These are phyloP conservation scores for Gorsachius goisagi DNA, from an alignment of 2,113 vertebrate species.

Conservation along the genomic window DNA sequence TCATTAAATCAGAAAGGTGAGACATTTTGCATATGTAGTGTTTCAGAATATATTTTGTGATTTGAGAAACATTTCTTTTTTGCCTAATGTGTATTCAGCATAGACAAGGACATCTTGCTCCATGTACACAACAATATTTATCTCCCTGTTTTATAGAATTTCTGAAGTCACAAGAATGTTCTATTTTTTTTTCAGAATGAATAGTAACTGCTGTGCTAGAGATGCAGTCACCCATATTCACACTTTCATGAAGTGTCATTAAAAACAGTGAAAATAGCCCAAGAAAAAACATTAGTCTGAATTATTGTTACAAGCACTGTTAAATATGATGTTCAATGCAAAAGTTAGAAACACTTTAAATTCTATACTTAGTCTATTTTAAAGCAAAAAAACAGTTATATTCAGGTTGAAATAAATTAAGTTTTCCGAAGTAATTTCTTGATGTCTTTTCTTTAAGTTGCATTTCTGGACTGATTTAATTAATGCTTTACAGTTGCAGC, in stretches of 20 bases:
- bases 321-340: not conserved
- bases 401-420: not conserved
- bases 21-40: not conserved
- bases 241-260: not conserved
- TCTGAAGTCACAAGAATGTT: not conserved
- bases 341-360: not conserved
- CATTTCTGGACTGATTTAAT: not conserved
- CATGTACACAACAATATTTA: not conserved
- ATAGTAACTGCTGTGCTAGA: not conserved
- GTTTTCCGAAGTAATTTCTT: not conserved
- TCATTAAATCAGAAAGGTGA: not conserved
- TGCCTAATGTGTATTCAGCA: not conserved
- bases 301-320: not conserved
- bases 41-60: slow-evolving; percentile 29
- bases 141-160: not conserved
- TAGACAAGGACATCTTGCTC: not conserved
- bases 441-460: not conserved
- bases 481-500: not conserved
- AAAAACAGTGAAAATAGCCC: not conserved
- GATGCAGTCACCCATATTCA: not conserved
- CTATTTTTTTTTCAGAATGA: not conserved
- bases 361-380: not conserved
- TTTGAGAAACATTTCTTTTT: not conserved
- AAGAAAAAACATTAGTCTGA: not conserved
- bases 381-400: not conserved